Base-by-base conservation (phyloP, 2,113 vertebrate genomes). In the Myrmophylax atrothorax region DNA sequence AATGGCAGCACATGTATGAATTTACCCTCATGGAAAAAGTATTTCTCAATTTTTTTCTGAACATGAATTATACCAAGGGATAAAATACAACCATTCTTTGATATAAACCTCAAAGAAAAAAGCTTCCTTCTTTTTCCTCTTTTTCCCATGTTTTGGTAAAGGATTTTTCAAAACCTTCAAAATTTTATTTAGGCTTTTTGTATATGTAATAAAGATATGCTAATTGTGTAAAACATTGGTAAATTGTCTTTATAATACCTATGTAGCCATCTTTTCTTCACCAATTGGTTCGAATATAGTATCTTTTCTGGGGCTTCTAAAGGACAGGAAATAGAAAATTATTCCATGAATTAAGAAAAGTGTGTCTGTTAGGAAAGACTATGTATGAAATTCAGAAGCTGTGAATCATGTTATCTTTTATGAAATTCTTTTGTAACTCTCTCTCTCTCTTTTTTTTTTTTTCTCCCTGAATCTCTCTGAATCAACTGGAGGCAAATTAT, bases 121-220 rank as follows among this genome's bases (percentile, higher is more conserved):
- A 4, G 0, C 35, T 66, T 2, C 6, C 1, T 28, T 44, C 2
- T 50, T 56, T 69, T 69, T 40, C 33, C 6, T 44, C 2, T 50
- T 60, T 69, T 69, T 40, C 37, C 6, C 23, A 1, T 15, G n/a
- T 68, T 84, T 84, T 87, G 56, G 10, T 49, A 46, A 67, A 53
- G 8, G 31, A 31, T 7, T 63, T 79, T 28, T 31, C 12, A 13
- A 18, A 18, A 68, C 22, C 5, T 69, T 62, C 10, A 49, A 58
- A 63, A 44, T 66, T 75, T n/a, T 38, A 20, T 49, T 84, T 78
- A n/a, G 1, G 2, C 14, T 76, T 66, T 37, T 58, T 73, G 9
- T 49, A 66, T 18, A 37, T 74, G 23, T 14, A 5, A 55, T 47
- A 67, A 68, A 50, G 3, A 35, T 85, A 50, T 22, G 7, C 6